phyloP scores from a whole-genome alignment of 2,797 vertebrate species.

The Myiothlypis coronata region DNA sequence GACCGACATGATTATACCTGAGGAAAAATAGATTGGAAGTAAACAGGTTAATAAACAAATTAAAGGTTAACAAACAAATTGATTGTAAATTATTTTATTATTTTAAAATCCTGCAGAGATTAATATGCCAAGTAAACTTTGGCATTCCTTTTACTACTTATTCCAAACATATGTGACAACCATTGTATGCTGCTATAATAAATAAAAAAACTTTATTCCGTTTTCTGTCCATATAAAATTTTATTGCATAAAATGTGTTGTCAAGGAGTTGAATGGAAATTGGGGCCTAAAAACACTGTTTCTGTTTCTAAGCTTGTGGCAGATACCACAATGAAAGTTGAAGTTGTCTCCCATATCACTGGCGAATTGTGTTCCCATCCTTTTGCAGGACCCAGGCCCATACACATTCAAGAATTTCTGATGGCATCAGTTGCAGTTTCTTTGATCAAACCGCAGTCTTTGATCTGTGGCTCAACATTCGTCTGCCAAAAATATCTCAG shows the following conservation, averaged over 20 bases:
- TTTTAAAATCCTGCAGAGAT: background rate
- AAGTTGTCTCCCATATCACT: background rate
- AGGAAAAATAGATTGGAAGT: background rate
- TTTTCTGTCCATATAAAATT: background rate
- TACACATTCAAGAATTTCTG: background rate
- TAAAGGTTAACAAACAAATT: background rate
- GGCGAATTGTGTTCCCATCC: background rate
- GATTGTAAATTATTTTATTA: background rate
- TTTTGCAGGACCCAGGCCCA: background rate
- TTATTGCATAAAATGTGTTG: background rate
- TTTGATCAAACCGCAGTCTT: background rate
- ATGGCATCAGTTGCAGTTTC: background rate
- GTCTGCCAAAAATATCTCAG: background rate
- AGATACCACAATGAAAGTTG: background rate
- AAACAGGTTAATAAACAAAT: background rate
- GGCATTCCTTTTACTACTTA: background rate
- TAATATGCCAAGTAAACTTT: background rate
- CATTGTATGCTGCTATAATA: background rate
- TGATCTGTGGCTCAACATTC: background rate
- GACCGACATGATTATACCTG: background rate
- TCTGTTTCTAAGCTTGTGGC: background rate
- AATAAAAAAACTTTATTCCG: background rate
- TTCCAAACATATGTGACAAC: background rate
- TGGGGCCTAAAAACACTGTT: background rate
- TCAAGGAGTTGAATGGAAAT: background rate